phyloP scores from a whole-genome alignment of 1,140 invertebrate genomes.

The Lucilia sericata region DNA sequence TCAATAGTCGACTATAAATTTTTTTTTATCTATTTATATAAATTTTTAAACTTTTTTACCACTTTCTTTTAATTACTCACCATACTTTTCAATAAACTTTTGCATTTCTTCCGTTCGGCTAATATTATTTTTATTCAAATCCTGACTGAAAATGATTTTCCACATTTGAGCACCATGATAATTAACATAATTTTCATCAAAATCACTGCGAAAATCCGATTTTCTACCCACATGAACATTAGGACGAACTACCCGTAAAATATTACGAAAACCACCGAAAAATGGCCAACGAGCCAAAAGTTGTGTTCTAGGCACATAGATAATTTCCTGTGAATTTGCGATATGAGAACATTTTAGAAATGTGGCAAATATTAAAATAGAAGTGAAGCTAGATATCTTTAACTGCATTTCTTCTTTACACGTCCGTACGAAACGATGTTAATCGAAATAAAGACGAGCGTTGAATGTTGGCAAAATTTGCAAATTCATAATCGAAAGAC shows the following conservation, averaged over 20 bases:
- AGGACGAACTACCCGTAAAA: slow-evolving; percentile 58
- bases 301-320: slow-evolving; percentile 46
- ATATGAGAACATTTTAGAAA: not conserved
- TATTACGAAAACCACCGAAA: slow-evolving; percentile 58
- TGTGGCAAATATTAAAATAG: not conserved
- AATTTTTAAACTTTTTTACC: not conserved
- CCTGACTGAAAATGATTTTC: slow-evolving; percentile 60
- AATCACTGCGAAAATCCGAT: slow-evolving; percentile 57
- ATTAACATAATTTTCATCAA: slow-evolving; percentile 62
- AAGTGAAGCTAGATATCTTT: not conserved
- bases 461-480: slow-evolving; percentile 15
- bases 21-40: no score
- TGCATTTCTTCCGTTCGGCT: slow-evolving; percentile 37
- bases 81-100: slow-evolving; percentile 58
- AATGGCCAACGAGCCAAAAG: slow-evolving; percentile 53
- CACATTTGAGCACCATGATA: slow-evolving; percentile 62
- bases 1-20: no score
- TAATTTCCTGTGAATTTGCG: not conserved
- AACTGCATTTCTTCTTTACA: not conserved
- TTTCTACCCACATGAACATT: slow-evolving; percentile 48
- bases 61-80: slow-evolving; percentile 52
- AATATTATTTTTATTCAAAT: slow-evolving; percentile 34
- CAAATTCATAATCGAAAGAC: not conserved
- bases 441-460: not conserved
- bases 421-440: not conserved